Evolutionary conservation across 2,888 invertebrate genomes (phyloP).

Genomic region (Loripinus fragilis): DNA sequence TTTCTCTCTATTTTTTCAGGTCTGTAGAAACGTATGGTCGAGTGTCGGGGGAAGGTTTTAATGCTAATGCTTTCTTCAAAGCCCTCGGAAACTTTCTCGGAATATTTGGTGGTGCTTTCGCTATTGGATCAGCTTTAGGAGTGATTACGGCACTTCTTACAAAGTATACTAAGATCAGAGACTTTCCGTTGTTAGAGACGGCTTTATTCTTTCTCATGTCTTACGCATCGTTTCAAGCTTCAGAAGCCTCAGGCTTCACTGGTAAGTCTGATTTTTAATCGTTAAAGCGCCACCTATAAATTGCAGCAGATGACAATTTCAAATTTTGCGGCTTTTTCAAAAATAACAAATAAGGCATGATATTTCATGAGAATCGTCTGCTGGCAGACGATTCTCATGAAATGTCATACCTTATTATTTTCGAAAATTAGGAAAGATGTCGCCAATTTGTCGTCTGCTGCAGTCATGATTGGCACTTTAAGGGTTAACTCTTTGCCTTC

Average conservation of each 20-base stretch:
- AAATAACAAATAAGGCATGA: too few relatives aligned
- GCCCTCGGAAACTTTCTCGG: constrained; percentile 93
- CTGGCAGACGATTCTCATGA: too few relatives aligned
- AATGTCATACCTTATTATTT: too few relatives aligned
- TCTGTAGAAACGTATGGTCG: constrained; percentile 76
- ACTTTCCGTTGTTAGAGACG: constrained; percentile 97
- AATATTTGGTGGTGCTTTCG: constrained; percentile 95
- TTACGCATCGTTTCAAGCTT: constrained; percentile 97
- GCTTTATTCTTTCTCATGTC: constrained; percentile 99
- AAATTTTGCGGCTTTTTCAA: too few relatives aligned
- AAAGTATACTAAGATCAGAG: constrained; percentile 96
- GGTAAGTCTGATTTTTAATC: too few relatives aligned
- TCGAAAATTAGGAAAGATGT: too few relatives aligned
- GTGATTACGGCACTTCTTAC: constrained; percentile 94
- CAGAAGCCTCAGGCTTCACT: constrained; percentile 97
- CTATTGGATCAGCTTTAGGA: constrained; percentile 96
- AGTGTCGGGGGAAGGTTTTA: constrained; percentile 69
- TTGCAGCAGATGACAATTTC: too few relatives aligned
- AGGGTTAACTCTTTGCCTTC: too few relatives aligned
- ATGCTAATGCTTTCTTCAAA: constrained; percentile 93
- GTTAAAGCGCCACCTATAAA: too few relatives aligned
- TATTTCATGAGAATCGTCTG: too few relatives aligned
- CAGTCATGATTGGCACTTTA: too few relatives aligned
- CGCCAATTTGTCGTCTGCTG: too few relatives aligned
- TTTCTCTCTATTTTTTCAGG: constrained; percentile 60